Base-by-base conservation (phyloP, 2,888 invertebrate genomes). In the Pediacus dermestoides region DNA sequence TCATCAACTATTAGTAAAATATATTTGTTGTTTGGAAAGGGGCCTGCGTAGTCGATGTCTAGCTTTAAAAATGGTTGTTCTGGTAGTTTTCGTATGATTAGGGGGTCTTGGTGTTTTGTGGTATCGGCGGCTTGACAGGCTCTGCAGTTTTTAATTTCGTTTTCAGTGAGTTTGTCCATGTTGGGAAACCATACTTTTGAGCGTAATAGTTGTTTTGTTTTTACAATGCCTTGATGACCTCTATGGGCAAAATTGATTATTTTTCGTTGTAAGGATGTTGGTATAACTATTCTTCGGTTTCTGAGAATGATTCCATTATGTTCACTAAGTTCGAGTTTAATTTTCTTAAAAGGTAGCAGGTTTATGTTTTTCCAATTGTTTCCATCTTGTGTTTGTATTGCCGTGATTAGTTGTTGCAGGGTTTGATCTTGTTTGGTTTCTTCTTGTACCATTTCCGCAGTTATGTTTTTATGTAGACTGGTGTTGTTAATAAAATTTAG, bases 111-210 rank as follows among this genome's bases (percentile, higher is more conserved):
- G 31, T 11, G 16, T n/a, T 38, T 18, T 16, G 8, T 4, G 3
- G 3, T 2, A 9, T 22, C 25, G 8, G 12, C 15, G 8, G 11
- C 26, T 33, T 38, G 34, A 33, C 34, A 38, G 10, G 26, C 15
- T 8, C 7, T 4, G 11, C 38, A 34, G 4, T 16, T 21, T 28
- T 34, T 38, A 9, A 38, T 11, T 8, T 7, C 9, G 4, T 11
- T 18, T 30, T 35, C 39, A 11, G 14, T 14, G 3, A 28, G 13
- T n/a, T 37, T n/a, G 11, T 40, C 41, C n/a, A 46, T 32, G 4
- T 41, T 39, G 21, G 48, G 41, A 26, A 48, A 48, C 40, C 42
- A 48, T 9, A 45, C 36, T 36, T 48, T 45, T 16, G 39, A 31
- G 16, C 40, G 18, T 14, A 44, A 18, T 4, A 45, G 33, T 16